phyloP scores from a whole-genome alignment of 2,797 vertebrate species.

The Oreochromis grahami region DNA sequence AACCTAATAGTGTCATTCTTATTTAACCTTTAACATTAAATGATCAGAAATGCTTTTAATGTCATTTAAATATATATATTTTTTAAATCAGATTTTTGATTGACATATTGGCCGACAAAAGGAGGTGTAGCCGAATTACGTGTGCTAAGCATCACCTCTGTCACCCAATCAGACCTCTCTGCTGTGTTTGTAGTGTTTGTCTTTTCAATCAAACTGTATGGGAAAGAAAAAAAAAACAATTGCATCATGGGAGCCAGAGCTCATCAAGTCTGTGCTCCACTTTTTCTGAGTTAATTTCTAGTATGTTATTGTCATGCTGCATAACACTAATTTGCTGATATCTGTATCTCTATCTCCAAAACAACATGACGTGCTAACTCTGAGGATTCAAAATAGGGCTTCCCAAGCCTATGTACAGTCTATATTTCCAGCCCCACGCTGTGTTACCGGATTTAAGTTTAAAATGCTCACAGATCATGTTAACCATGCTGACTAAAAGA shows the following conservation, averaged over 20 bases:
- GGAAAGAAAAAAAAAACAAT: neutral
- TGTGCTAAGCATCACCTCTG: neutral
- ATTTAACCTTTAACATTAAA: neutral
- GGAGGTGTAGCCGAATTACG: neutral
- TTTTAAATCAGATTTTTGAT: neutral
- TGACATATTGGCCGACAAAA: neutral
- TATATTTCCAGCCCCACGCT: neutral
- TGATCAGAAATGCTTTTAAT: neutral
- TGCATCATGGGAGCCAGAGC: neutral
- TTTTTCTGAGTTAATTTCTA: neutral
- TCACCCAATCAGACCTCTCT: neutral
- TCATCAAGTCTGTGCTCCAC: neutral
- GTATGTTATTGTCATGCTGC: neutral
- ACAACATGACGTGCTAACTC: neutral
- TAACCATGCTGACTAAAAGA: neutral
- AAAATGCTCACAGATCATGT: neutral
- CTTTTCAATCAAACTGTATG: neutral
- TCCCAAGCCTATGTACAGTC: neutral
- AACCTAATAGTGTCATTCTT: neutral
- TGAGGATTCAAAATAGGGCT: neutral
- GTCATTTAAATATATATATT: accelerated
- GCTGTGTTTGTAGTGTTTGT: neutral
- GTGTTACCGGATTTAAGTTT: neutral
- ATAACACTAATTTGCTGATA: neutral
- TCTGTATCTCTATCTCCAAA: neutral